These are phyloP conservation scores for Aplodontia rufa DNA, from an alignment of 2,113 vertebrate species.

Conservation along the genomic window DNA sequence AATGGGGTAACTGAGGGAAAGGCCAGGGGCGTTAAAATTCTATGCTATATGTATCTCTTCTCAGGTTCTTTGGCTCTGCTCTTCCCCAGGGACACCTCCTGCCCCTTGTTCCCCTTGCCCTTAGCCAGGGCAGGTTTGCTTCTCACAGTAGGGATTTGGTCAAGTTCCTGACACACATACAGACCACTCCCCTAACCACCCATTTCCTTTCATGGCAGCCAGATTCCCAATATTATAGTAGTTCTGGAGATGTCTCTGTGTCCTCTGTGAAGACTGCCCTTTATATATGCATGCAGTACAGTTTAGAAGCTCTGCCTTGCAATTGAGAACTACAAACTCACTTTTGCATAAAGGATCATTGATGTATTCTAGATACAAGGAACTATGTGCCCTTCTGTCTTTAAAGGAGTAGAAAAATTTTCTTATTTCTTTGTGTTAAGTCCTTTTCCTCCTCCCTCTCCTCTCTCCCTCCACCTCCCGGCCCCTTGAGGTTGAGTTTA, in stretches of 20 bases:
- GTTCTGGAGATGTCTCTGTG: neutral
- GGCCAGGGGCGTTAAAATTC: neutral
- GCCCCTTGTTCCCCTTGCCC: neutral
- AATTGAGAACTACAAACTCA: neutral
- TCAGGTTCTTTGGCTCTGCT: neutral
- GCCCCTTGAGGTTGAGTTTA: neutral
- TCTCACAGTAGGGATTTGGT: neutral
- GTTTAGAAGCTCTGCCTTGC: neutral
- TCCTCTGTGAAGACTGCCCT: neutral
- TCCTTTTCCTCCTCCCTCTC: neutral
- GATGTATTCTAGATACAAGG: neutral
- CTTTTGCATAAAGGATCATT: neutral
- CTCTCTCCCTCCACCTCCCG: neutral
- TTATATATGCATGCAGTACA: neutral
- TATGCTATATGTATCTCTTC: neutral
- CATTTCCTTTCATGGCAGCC: neutral
- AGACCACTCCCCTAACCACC: neutral
- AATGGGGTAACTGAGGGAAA: neutral
- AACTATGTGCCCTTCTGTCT: neutral
- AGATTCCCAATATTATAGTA: neutral
- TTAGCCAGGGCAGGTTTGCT: neutral
- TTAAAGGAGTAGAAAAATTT: neutral
- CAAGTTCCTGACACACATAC: neutral
- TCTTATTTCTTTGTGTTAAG: neutral
- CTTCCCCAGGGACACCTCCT: neutral